Conservation (phyloP, 2,797 vertebrate genomes). For the Perodicticus potto region DNA sequence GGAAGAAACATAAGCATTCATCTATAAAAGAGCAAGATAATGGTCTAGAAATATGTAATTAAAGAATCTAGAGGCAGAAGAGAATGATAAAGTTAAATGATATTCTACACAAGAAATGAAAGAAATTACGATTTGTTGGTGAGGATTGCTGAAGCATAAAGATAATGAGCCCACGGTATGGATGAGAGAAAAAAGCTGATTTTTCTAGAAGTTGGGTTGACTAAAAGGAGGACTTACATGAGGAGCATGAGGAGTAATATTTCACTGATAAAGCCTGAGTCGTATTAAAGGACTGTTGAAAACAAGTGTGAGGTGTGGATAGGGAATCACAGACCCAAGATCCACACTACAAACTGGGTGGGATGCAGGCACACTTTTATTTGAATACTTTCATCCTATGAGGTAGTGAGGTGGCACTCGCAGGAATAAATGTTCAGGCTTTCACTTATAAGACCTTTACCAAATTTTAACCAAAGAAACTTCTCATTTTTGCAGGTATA, state of each 20-base stretch:
- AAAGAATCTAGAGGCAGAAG: neutral
- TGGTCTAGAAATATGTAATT: neutral
- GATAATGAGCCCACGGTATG: neutral
- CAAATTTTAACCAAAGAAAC: slow-evolving; percentile 36
- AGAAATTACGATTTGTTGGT: neutral
- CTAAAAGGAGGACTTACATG: neutral
- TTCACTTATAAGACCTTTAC: slow-evolving; percentile 8
- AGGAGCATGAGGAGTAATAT: neutral
- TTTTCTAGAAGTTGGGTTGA: neutral
- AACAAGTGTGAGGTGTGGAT: neutral
- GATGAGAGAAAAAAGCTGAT: neutral
- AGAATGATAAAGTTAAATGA: neutral
- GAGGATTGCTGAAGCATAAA: neutral
- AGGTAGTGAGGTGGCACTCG: neutral
- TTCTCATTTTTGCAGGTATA: slow-evolving; percentile 45
- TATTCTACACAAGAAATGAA: neutral
- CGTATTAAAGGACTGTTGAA: neutral
- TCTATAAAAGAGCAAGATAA: neutral
- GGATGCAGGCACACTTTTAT: neutral
- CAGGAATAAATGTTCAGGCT: neutral
- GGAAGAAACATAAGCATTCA: neutral
- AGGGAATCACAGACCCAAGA: neutral
- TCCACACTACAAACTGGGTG: neutral
- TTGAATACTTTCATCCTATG: neutral
- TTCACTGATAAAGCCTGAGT: neutral